Evolutionary conservation across 1,140 invertebrate species (phyloP), one percentile per base, ranked within the genome.

Genomic region (Temnothorax longispinosus): DNA sequence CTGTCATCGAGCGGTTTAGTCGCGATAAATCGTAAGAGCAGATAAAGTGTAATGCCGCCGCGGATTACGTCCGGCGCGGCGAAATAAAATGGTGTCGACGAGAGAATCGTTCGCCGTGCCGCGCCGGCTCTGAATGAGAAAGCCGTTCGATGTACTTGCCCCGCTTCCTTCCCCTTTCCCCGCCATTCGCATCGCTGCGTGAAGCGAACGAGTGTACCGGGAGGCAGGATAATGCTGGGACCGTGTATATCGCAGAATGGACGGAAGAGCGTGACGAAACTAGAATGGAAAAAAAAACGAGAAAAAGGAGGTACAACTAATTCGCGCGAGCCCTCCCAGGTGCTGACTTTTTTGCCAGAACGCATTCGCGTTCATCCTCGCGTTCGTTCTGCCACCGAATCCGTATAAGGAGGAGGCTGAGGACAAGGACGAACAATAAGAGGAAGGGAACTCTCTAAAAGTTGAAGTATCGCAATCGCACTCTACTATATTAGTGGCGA

Each of bases 311-410:
- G 64, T 86, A 75, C 38, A 85, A 86, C 56, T 85, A 87, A 91
- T 87, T 90, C 87, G 88, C 87, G 88, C 60, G 62, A 91, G 91
- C 85, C 88, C 91, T 85, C 89, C 88, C 89, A 91, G 86, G 77
- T 90, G 85, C 50, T 44, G 62, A 58, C 77, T 81, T 92, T 90
- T 89, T 91, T 91, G 85, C 72, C 86, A 60, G 72, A 54, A 41
- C 13, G 27, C 50, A 15, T 71, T 52, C 67, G 13, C 58, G 44
- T 41, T 21, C 81, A 81, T 52, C 69, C 13, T 71, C 41, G 27
- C 41, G 27, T 50, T 89, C 87, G 84, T 77, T 69, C 21, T 41
- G 15, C 32, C 38, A 50, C 32, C 65, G 82, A 84, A 84, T 84
- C 88, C 76, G 86, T 88, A 90, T 84, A 27, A 27, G 27, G 87